phyloP scores from a whole-genome alignment of 2,797 vertebrate species.

The Helostoma temminkii region DNA sequence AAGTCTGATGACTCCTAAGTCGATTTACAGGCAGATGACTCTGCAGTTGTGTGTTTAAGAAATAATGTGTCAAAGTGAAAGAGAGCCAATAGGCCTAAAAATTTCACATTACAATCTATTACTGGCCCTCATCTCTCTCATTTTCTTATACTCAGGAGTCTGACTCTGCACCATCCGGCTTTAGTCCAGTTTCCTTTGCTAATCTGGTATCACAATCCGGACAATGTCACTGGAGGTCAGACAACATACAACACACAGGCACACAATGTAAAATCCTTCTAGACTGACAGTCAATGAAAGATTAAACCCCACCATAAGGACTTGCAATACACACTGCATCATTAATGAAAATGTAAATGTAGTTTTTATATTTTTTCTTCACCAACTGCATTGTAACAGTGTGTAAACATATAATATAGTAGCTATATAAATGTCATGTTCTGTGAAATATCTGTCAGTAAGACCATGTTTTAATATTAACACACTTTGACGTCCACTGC shows the following conservation, averaged over 20 bases:
- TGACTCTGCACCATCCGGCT: conserved; percentile 40
- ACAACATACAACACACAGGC: conserved; percentile 38
- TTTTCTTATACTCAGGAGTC: conserved; percentile 9
- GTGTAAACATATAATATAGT: too few relatives aligned
- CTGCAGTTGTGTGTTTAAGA: not conserved
- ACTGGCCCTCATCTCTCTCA: conserved; percentile 4
- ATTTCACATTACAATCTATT: too few relatives aligned
- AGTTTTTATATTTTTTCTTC: not conserved
- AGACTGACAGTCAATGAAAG: conserved; percentile 6
- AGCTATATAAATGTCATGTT: too few relatives aligned
- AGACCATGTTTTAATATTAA: conserved; percentile 48
- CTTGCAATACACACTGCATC: conserved; percentile 10
- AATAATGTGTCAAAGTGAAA: not conserved
- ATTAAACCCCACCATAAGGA: conserved; percentile 14
- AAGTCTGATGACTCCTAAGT: conserved; percentile 6
- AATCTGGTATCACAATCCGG: conserved; percentile 63
- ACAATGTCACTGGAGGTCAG: conserved; percentile 60
- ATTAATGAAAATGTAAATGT: too few relatives aligned
- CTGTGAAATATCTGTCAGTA: conserved; percentile 27
- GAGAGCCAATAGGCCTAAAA: not conserved
- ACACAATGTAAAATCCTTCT: conserved; percentile 3
- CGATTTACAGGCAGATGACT: conserved; percentile 8
- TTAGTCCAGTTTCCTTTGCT: conserved; percentile 44
- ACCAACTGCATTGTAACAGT: not conserved
- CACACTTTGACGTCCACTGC: conserved; percentile 52